Percentiles rank a stretch among this genome's conserved stretches.
Conservation (phyloP, 2,797 vertebrate species). For the Pantherophis alleghaniensis region DNA sequence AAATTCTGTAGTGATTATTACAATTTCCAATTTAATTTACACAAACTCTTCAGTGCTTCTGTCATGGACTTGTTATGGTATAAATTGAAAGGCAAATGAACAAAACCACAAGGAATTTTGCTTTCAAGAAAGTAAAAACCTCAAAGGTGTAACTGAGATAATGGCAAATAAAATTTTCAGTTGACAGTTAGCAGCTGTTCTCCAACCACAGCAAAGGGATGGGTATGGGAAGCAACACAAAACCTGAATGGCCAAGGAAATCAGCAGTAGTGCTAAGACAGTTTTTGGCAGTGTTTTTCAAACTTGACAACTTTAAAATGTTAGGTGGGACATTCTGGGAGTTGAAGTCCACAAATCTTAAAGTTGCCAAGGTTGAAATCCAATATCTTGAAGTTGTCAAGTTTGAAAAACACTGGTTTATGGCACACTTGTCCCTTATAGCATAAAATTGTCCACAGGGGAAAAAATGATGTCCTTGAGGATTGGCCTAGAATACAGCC, state of each 20-base stretch:
- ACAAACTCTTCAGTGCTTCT: background rate
- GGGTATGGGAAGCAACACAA: background rate
- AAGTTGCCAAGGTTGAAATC: background rate
- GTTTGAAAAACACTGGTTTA: background rate
- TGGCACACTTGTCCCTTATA: background rate
- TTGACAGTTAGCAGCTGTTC: background rate
- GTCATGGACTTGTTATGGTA: background rate
- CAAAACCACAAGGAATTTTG: background rate
- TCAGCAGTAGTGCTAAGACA: background rate
- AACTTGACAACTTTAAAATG: background rate
- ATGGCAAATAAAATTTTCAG: background rate
- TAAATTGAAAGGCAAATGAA: background rate
- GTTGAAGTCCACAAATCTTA: background rate
- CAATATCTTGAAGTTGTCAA: background rate
- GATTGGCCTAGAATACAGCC: background rate
- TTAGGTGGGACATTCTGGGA: background rate
- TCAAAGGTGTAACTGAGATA: background rate
- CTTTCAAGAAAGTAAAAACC: background rate
- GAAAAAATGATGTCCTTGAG: background rate
- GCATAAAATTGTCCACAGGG: background rate
- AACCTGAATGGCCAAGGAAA: background rate
- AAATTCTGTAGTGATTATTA: background rate
- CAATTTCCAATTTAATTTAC: background rate
- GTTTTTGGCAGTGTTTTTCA: background rate
- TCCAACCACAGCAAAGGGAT: background rate